Percentiles rank a stretch among this genome's conserved stretches.
Conservation (phyloP, 2,888 invertebrate genomes). For the Apamea monoglypha region DNA sequence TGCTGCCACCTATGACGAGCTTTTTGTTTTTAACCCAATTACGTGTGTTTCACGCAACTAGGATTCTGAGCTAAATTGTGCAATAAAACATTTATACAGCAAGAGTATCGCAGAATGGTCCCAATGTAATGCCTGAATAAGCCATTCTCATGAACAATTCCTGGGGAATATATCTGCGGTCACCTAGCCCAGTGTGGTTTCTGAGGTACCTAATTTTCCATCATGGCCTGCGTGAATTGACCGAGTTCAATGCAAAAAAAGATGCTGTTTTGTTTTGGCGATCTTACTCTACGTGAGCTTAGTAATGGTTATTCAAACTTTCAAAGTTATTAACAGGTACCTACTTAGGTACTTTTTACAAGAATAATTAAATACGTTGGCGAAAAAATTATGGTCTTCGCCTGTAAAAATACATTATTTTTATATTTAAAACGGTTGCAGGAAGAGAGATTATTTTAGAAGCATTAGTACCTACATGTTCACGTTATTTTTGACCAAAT, state of each 20-base stretch:
- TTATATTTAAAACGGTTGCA: not conserved
- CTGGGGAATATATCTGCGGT: constrained; percentile 10
- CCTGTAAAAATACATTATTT: not conserved
- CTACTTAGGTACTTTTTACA: not conserved
- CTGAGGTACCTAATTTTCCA: constrained; percentile 25
- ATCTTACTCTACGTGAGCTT: too few relatives aligned
- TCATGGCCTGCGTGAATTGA: not conserved
- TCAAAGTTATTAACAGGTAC: too few relatives aligned
- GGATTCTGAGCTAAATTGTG: not conserved
- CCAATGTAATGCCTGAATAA: not conserved
- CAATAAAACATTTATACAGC: not conserved
- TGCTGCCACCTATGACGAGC: not conserved
- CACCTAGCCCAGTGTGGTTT: constrained; percentile 20
- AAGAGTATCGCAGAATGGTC: not conserved
- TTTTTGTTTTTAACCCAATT: not conserved
- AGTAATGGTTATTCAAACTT: not conserved
- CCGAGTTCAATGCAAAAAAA: not conserved
- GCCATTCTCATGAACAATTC: not conserved
- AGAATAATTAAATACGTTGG: not conserved
- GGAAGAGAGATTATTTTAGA: not conserved
- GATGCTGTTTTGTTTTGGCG: not conserved
- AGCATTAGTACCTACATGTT: not conserved
- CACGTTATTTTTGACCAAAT: not conserved
- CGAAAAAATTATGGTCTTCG: not conserved
- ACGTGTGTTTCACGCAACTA: not conserved